Base-by-base conservation (phyloP, 1,140 invertebrate genomes). In the Drosophila eugracilis region DNA sequence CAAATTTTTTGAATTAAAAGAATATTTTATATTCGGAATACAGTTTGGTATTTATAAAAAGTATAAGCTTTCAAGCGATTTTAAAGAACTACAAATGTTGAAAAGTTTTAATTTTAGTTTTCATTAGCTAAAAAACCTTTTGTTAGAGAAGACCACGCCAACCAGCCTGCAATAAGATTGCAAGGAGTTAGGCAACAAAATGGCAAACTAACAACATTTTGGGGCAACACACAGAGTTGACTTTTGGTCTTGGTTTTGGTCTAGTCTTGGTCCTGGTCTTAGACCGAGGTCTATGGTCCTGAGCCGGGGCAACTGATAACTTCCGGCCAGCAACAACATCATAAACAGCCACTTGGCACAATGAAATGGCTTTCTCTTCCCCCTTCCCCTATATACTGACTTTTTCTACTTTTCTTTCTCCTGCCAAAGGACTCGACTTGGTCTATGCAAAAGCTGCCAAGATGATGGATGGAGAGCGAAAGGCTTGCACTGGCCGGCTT, bases 331-430 rank as follows among this genome's bases (percentile, higher is more conserved):
- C 52, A 74, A 67, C 53, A 57, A 60, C 80, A 76, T 79, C 80
- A 84, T 84, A 84, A 84, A 84, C 80, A 84, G 81, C 76, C 81
- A 84, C 80, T 84, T 84, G 70, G 72, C 72, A 74, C 49, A 57
- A 74, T 74, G 70, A 73, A 73, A 73, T 49, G 50, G 42, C 44
- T 75, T 47, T 50, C 59, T 50, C 32, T 50, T 37, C 12, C 7
- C 22, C 44, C 10, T 37, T 17, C 36, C 26, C 36, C 30, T 32
- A 12, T 32, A 4, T 17, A n/a, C 60, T 22, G 14, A 24, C 15
- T 34, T 30, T 28, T 41, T 17, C 15, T 1, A 10, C 9, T 32
- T n/a, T 9, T 32, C n/a, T n/a, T 32, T 42, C 41, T 37, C 9
- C 55, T 50, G 19, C 53, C 45, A 10, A 24, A 42, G 60, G 60